These are phyloP conservation scores for Jaculus jaculus DNA, from an alignment of 2,113 vertebrate genomes.

Conservation along the genomic window DNA sequence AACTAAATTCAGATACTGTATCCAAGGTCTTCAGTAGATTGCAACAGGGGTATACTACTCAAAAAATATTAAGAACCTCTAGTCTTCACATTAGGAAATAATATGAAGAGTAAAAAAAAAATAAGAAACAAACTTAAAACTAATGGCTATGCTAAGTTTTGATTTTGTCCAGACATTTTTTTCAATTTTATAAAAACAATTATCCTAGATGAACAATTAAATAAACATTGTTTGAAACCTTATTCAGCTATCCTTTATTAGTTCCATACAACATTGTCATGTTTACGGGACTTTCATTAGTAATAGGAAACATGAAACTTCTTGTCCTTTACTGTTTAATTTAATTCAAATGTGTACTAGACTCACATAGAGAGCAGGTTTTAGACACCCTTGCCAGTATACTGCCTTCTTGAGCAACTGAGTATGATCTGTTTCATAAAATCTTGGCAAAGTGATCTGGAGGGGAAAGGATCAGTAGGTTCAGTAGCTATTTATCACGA, in stretches of 20 bases:
- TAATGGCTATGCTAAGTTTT: background rate
- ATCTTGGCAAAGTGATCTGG: background rate
- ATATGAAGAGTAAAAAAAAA: background rate
- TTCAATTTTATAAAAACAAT: slow-evolving; percentile 13
- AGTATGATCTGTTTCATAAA: background rate
- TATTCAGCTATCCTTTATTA: background rate
- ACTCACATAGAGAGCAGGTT: background rate
- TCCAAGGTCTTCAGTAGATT: background rate
- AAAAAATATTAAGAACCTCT: background rate
- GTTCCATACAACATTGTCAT: background rate
- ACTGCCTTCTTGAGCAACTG: background rate
- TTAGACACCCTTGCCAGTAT: background rate
- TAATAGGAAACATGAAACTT: background rate
- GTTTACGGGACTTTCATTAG: background rate
- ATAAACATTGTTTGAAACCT: background rate
- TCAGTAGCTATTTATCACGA: no score
- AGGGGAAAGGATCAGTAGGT: background rate
- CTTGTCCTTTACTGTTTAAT: background rate
- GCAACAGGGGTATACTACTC: background rate
- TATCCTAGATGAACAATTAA: background rate
- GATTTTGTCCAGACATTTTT: background rate
- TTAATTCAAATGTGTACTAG: background rate
- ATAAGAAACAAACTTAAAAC: background rate
- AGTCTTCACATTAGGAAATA: background rate
- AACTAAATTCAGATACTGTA: background rate